Percentiles rank a stretch among this genome's conserved stretches.
Conservation (phyloP, 64 coral and sea anemone species). For the Actinia tenebrosa region DNA sequence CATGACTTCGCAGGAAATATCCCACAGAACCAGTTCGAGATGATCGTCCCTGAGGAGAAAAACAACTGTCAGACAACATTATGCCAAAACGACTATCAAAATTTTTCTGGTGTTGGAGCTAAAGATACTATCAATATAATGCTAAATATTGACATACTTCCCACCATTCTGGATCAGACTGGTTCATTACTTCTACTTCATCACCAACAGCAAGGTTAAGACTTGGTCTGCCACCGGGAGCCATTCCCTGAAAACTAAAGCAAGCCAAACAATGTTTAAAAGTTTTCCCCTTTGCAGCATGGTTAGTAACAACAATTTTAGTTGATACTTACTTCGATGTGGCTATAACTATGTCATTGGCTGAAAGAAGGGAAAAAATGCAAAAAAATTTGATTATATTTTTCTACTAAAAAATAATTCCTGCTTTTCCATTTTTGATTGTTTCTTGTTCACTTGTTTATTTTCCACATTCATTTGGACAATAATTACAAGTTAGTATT, state of each 20-base stretch:
- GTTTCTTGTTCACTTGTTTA: too few species aligned
- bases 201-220: conserved; percentile 59
- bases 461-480: too few species aligned
- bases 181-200: conserved; percentile 61
- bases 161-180: conserved; percentile 73
- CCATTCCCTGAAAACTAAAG: conserved; percentile 62
- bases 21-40: conserved; percentile 43
- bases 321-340: conserved; percentile 3
- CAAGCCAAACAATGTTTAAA: neutral
- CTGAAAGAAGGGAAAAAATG: neutral
- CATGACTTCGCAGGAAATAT: conserved; percentile 70
- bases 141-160: conserved; percentile 42
- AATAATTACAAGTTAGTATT: too few species aligned
- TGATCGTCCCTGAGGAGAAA: conserved; percentile 47
- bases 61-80: too few species aligned
- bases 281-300: neutral
- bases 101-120: too few species aligned
- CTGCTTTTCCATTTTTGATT: neutral
- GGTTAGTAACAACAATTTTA: neutral
- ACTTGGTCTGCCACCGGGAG: conserved; percentile 42
- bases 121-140: neutral
- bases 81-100: too few species aligned
- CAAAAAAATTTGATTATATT: too few species aligned
- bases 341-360: conserved; percentile 11
- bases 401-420: neutral